Percentiles rank a stretch among this genome's conserved stretches.
phyloP scores from a whole-genome alignment of 2,797 vertebrate species.

The Neosilurus mollespiculum region DNA sequence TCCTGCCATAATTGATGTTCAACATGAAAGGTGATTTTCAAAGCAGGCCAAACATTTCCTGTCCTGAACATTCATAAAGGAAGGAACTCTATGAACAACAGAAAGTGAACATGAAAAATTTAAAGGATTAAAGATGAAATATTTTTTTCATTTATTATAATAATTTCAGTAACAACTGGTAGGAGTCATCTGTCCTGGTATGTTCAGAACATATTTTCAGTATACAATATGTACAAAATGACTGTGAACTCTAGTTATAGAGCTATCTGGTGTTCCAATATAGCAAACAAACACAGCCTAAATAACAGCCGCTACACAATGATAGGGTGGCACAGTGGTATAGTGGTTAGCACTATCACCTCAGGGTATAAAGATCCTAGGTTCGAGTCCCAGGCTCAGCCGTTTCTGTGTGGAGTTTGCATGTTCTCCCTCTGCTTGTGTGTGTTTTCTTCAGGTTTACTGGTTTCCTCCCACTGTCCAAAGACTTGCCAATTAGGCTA shows the following conservation, averaged over 20 bases:
- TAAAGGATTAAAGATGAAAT: neutral
- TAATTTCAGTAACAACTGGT: neutral
- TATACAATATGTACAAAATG: neutral
- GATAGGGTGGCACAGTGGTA: no score
- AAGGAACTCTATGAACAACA: constrained; percentile 19
- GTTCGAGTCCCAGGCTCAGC: no score
- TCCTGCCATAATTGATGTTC: constrained; percentile 62
- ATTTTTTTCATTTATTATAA: neutral
- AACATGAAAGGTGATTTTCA: constrained; percentile 56
- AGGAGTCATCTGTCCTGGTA: neutral
- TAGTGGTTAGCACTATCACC: no score
- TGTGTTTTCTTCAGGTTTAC: no score
- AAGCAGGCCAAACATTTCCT: constrained; percentile 37
- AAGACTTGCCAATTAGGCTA: no score
- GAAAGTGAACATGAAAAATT: neutral
- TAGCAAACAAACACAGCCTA: neutral
- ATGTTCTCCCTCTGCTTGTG: no score
- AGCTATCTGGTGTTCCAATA: neutral
- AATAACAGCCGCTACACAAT: neutral
- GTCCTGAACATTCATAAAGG: constrained; percentile 30
- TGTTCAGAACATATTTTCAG: neutral
- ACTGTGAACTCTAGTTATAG: neutral
- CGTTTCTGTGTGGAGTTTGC: no score
- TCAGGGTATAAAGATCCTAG: no score
- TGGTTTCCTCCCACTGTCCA: no score